These are phyloP conservation scores for Drosophila paracracens DNA, from an alignment of 2,888 invertebrate genomes.

Conservation along the genomic window DNA sequence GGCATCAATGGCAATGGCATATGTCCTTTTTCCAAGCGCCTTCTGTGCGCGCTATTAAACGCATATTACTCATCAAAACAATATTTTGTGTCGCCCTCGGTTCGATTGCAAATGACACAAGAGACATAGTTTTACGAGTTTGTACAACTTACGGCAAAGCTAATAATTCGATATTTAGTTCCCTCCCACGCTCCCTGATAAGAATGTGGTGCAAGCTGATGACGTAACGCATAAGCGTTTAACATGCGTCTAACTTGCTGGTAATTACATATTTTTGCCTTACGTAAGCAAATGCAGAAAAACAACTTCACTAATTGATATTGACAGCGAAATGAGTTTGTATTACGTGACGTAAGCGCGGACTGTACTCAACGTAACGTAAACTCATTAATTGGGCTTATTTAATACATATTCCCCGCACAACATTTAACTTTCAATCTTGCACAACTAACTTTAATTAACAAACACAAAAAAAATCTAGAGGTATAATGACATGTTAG, in stretches of 20 bases:
- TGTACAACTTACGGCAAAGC: constrained; percentile 36
- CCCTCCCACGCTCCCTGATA: not conserved
- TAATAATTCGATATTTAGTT: constrained; percentile 53
- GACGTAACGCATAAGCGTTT: constrained; percentile 19
- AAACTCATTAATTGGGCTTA: not conserved
- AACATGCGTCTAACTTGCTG: constrained; percentile 18
- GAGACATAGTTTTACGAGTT: constrained; percentile 45
- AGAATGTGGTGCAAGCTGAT: not conserved
- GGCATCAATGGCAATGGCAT: constrained; percentile 52
- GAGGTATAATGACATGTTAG: not conserved
- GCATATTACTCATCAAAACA: constrained; percentile 75
- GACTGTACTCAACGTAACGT: not conserved
- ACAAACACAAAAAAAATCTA: not conserved
- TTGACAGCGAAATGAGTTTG: not conserved
- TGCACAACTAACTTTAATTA: not conserved
- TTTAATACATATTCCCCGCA: not conserved
- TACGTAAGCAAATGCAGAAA: constrained; percentile 17
- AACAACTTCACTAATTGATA: constrained; percentile 23
- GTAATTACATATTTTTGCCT: constrained; percentile 38
- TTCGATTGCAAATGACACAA: constrained; percentile 44
- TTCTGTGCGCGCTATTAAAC: constrained; percentile 66
- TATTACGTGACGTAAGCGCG: constrained; percentile 11
- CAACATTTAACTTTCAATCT: not conserved
- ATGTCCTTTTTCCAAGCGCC: constrained; percentile 54
- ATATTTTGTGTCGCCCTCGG: constrained; percentile 61